Base-by-base conservation (phyloP, 2,113 vertebrate genomes). In the Microcebus griseorufus region DNA sequence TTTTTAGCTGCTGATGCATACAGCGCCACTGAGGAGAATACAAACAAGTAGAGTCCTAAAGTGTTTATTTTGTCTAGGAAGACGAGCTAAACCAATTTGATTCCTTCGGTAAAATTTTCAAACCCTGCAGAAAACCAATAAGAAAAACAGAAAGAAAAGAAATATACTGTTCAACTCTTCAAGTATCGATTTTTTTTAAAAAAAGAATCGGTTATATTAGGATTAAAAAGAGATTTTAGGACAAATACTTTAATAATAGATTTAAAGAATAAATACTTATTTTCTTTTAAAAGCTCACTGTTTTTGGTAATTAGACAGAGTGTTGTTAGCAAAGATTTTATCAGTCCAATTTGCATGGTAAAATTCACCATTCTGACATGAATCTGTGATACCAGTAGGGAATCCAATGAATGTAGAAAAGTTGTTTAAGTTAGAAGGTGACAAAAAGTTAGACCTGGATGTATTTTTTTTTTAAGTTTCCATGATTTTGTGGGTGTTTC, bases 1-100 rank as follows among this genome's bases (percentile, higher is more conserved):
- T 99, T 99, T 99, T 99, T 99, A 99, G 99, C 99, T 99, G 99
- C 99, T 99, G 99, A 99, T 99, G 99, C 99, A 99, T 99, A 99
- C 98, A 97, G 98, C 97, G 98, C 98, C 92, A 97, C 99, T 99
- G 99, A 99, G 98, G 98, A 98, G 99, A 99, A 99, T 99, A 99
- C 99, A 99, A 99, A 99, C 99, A 99, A 99, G 98, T 98, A 96
- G 99, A 98, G 99, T 98, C 98, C 98, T 99, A 98, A 99, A 99
- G 99, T 99, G 99, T 99, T 99, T 99, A 99, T 99, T 99, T 99
- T 99, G 99, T 99, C 99, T 99, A 98, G 98, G 96, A 98, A 98
- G 98, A 98, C 98, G 97, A 98, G 98, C 98, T 98, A 98, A 98
- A 98, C 98, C 98, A 98, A 97, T 98, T 98, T 94, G 92, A 98